Percentiles rank a stretch among this genome's conserved stretches.
phyloP scores from a whole-genome alignment of 2,113 vertebrate species.

The Heteronetta atricapilla region DNA sequence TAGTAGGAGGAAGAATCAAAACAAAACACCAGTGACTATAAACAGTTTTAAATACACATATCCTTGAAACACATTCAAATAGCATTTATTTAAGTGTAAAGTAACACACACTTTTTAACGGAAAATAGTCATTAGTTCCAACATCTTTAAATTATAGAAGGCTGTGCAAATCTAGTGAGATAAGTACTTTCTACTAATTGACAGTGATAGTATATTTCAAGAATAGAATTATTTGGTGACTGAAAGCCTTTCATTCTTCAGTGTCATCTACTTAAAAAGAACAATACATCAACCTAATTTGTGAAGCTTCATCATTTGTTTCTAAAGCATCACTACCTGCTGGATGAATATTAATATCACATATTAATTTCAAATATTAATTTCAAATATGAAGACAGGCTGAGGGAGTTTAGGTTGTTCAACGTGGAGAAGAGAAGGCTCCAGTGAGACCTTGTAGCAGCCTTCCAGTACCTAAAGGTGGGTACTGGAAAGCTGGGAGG shows the following conservation, averaged over 20 bases:
- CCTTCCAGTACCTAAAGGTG: too few species aligned
- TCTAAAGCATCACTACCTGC: not conserved
- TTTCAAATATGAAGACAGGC: not conserved
- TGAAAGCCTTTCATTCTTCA: not conserved
- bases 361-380: not conserved
- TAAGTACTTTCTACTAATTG: not conserved
- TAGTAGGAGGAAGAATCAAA: not conserved
- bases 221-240: not conserved
- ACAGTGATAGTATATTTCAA: not conserved
- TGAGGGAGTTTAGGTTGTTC: too few species aligned
- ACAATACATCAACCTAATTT: not conserved
- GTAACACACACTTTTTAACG: not conserved
- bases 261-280: not conserved
- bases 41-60: not conserved
- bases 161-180: not conserved
- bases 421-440: too few species aligned
- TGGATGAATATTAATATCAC: not conserved
- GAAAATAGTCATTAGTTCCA: not conserved
- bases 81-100: conserved; percentile 12
- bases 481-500: too few species aligned
- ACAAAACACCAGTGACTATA: conserved; percentile 1
- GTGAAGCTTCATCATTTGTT: fast-evolving
- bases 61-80: not conserved
- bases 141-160: not conserved
- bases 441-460: too few species aligned